A percentile compares a stretch with the other conserved stretches of the same genome.
These are phyloP conservation scores for Ploceus nigricollis DNA, from an alignment of 2,113 vertebrate genomes.

Conservation along the genomic window DNA sequence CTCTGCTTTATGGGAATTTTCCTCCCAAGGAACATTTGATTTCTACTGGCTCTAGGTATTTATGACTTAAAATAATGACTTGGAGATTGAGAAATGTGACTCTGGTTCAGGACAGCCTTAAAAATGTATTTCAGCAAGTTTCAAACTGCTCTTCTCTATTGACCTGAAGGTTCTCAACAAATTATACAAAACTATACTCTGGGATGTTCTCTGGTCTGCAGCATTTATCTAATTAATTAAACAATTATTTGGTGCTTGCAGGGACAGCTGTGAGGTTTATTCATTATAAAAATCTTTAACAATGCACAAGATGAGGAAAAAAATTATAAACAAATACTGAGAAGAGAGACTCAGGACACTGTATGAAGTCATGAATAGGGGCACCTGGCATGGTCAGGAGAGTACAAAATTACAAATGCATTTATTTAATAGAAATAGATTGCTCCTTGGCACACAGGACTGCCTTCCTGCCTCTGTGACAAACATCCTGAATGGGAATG, in stretches of 20 bases:
- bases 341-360: neutral
- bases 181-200: neutral
- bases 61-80: neutral
- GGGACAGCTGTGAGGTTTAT: neutral
- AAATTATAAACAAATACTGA: neutral
- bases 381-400: neutral
- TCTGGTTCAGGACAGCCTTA: neutral
- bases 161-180: neutral
- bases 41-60: neutral
- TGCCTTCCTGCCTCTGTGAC: neutral
- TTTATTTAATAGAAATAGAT: neutral
- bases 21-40: neutral
- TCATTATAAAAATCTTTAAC: neutral
- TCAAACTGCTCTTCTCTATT: neutral
- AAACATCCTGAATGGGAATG: neutral
- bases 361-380: neutral
- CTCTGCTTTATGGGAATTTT: neutral
- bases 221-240: neutral
- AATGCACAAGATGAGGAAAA: neutral
- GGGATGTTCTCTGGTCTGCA: neutral
- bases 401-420: neutral
- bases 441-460: neutral
- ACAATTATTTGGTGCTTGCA: neutral
- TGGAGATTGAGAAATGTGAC: neutral
- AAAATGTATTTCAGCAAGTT: slow-evolving; percentile 1